Evolutionary conservation across 2,797 vertebrate genomes (phyloP), one percentile per base, ranked within the genome.

Genomic region (Tinamus major): DNA sequence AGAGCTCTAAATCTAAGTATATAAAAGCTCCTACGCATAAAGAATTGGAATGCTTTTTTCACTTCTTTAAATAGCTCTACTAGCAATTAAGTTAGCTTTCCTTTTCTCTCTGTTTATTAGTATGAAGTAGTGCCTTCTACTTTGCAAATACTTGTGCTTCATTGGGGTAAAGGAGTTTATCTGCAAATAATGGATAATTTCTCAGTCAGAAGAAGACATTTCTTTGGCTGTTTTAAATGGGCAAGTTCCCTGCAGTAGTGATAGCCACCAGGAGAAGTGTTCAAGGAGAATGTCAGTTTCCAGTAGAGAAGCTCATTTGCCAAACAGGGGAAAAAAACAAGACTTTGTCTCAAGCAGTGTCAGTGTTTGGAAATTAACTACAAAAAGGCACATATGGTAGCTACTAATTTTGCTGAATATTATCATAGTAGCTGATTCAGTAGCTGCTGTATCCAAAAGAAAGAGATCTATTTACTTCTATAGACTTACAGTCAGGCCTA

Each of bases 401-500:
- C 18, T 83, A 10, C 24, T 74, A 48, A 13, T 8, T 90, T 74
- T 79, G 27, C 48, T 79, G 39, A 75, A 76, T 7, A 13, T 63
- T 48, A n/a, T 51, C 63, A 14, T 20, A 63, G 16, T 10, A 27
- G 7, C 12, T 0, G 1, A 70, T 14, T 5, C 5, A 49, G 0
- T 62, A 62, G 17, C 3, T 72, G 26, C 59, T 58, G 24, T 46
- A 71, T 69, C 83, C 33, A 63, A 0, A 9, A 3, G 31, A 56
- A 20, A 76, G 19, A 14, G 33, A 61, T 27, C 3, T 6, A 2
- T 85, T 71, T 75, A 68, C 31, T 74, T 58, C 20, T 59, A 16
- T 51, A 79, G 87, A 62, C 14, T 67, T 33, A 53, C 61, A 59
- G 41, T 77, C 24, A 46, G 41, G 39, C 13, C 27, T 17, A 46